Evolutionary conservation across 92 coral and sea anemone genomes (phyloP).

Genomic region (Isaurus tuberculatus): DNA sequence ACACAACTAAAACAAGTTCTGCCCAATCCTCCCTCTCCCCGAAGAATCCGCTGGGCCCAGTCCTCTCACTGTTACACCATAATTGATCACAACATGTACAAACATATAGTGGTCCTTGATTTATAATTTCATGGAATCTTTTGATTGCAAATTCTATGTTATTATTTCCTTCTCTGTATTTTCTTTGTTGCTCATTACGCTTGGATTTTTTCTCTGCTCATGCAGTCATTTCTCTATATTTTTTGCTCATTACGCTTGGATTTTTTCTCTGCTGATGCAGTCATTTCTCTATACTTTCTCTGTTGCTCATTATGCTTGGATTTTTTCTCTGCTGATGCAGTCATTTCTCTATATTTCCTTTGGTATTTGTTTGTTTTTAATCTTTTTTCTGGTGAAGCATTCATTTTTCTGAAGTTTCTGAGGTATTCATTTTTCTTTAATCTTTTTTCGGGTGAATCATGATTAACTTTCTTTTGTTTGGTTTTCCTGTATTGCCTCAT

Average conservation of each 20-base stretch:
- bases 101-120: too few species aligned
- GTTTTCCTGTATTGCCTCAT: constrained; percentile 64
- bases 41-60: too few species aligned
- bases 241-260: constrained; percentile 23
- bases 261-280: too few species aligned
- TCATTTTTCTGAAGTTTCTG: constrained; percentile 43
- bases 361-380: too few species aligned
- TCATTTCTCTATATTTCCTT: too few species aligned
- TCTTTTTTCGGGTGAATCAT: constrained; percentile 40
- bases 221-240: too few species aligned
- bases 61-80: too few species aligned
- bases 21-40: too few species aligned
- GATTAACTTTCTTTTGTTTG: constrained; percentile 53
- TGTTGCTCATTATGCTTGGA: too few species aligned
- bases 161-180: constrained; percentile 46
- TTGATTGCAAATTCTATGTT: constrained; percentile 49
- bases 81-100: constrained; percentile 76
- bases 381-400: constrained; percentile 10
- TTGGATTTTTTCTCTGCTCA: constrained; percentile 9
- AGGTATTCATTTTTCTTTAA: constrained; percentile 59
- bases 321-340: constrained; percentile 41
- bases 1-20: too few species aligned
- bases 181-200: constrained; percentile 22
- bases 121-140: constrained; percentile 57
- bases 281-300: too few species aligned